Percentiles rank a stretch among this genome's conserved stretches.
Conservation (phyloP, 2,113 vertebrate genomes). For the Passer domesticus region DNA sequence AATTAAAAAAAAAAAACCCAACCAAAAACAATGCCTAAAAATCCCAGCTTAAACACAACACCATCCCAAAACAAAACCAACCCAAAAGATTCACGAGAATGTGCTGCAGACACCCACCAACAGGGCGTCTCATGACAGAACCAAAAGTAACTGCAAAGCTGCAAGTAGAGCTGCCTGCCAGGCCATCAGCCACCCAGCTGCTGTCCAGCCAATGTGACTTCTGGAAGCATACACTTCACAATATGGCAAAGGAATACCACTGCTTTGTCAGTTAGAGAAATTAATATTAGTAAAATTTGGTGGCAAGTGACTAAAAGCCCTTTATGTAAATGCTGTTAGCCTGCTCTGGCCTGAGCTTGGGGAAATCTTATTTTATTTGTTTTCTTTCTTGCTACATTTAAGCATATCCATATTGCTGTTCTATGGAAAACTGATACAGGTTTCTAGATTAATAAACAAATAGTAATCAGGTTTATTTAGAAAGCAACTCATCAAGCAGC, state of each 20-base stretch:
- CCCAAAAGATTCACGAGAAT: not conserved
- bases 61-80: not conserved
- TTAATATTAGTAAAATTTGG: not conserved
- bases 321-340: not conserved
- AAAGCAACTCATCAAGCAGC: not conserved
- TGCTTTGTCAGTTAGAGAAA: not conserved
- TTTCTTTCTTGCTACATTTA: not conserved
- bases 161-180: not conserved
- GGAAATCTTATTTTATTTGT: not conserved
- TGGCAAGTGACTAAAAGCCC: not conserved
- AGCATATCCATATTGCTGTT: not conserved
- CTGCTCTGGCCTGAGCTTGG: not conserved
- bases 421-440: not conserved
- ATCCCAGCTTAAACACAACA: fast-evolving
- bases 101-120: not conserved
- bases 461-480: not conserved
- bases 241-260: not conserved
- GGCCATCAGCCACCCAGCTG: not conserved
- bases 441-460: not conserved
- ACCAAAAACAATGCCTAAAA: not conserved
- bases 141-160: not conserved
- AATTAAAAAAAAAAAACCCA: fast-evolving
- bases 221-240: not conserved
- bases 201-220: not conserved
- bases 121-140: not conserved